These are phyloP conservation scores for Xanthostigma xanthostigma DNA, from an alignment of 2,888 invertebrate species.

Conservation along the genomic window DNA sequence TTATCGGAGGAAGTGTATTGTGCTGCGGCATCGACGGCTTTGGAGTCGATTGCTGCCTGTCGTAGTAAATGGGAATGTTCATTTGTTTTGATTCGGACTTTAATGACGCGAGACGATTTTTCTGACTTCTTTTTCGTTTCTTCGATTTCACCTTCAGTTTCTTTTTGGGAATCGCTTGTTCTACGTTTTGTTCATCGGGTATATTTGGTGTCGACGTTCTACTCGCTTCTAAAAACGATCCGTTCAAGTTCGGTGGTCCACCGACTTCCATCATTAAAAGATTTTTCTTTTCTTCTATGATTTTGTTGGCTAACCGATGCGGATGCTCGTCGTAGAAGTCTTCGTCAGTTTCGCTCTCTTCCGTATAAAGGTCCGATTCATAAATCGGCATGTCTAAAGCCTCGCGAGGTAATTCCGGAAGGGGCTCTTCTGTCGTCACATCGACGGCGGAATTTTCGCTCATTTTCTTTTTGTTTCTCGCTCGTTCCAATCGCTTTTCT, in stretches of 20 bases:
- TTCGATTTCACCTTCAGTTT: constrained; percentile 41
- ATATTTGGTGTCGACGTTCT: constrained; percentile 47
- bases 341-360: constrained; percentile 74
- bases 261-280: constrained; percentile 47
- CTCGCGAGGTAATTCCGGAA: constrained; percentile 20
- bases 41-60: constrained; percentile 1
- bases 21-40: not conserved
- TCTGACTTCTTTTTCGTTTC: constrained; percentile 50
- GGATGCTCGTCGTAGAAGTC: constrained; percentile 79
- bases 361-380: constrained; percentile 74
- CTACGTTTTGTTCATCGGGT: constrained; percentile 25
- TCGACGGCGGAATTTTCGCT: constrained; percentile 34
- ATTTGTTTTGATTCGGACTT: constrained; percentile 14
- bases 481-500: constrained; percentile 27
- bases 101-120: constrained; percentile 20
- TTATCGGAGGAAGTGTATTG: not conserved
- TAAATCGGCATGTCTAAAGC: constrained; percentile 46
- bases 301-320: constrained; percentile 53
- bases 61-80: constrained; percentile 30
- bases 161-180: constrained; percentile 17
- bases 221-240: constrained; percentile 44
- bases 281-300: constrained; percentile 60
- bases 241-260: constrained; percentile 43
- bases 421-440: constrained; percentile 31
- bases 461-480: constrained; percentile 34